Percentiles rank a stretch among this genome's conserved stretches.
These are phyloP conservation scores for Microplitis manilae DNA, from an alignment of 2,888 invertebrate species.

Conservation along the genomic window DNA sequence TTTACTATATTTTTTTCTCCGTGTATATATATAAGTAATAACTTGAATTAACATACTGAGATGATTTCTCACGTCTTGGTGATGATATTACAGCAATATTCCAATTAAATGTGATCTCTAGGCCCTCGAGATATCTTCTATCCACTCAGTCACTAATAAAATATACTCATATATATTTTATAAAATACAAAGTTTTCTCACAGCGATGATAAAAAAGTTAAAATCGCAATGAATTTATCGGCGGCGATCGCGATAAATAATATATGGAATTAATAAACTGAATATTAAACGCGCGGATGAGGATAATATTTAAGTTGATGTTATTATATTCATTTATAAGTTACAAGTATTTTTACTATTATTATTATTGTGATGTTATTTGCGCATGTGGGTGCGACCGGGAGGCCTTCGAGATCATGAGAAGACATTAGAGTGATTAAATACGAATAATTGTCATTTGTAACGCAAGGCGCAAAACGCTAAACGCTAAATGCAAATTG, in stretches of 20 bases:
- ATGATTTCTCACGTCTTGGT: constrained; percentile 29
- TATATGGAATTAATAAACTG: not conserved
- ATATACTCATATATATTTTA: constrained; percentile 1
- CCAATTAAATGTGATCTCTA: constrained; percentile 26
- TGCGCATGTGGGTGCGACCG: constrained; percentile 1
- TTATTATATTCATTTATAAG: not conserved
- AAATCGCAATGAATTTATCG: not conserved
- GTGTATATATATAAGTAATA: not conserved
- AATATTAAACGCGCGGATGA: not conserved
- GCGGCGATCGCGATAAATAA: not conserved
- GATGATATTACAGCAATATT: constrained; percentile 9
- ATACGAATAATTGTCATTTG: not conserved
- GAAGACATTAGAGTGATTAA: not conserved
- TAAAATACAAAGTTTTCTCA: constrained; percentile 3
- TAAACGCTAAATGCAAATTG: not conserved
- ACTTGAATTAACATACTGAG: constrained; percentile 21
- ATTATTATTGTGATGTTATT: not conserved
- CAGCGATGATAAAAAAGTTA: not conserved
- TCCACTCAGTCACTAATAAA: not conserved
- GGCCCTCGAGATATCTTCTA: not conserved
- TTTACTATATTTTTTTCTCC: too few relatives aligned
- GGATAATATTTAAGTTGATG: not conserved
- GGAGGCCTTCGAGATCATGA: not conserved
- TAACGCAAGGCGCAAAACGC: too few relatives aligned
- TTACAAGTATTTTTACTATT: not conserved